Evolutionary conservation across 2,113 vertebrate species (phyloP).

Genomic region (Motacilla tschutschensis): DNA sequence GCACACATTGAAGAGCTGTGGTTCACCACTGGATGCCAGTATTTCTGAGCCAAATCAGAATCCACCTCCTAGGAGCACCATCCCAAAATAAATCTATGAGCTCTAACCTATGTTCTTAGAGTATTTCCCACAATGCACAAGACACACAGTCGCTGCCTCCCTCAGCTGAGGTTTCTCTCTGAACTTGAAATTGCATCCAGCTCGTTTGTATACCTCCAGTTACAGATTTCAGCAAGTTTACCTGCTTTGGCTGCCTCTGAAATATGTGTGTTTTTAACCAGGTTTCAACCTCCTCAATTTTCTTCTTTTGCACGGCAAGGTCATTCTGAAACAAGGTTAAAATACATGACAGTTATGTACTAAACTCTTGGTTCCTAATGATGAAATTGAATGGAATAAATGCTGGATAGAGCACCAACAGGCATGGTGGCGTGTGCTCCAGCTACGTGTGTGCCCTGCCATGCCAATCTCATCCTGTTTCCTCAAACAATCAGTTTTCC

Average conservation of each 20-base stretch:
- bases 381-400: background rate
- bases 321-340: slow-evolving; percentile 70
- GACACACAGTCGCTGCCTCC: too few species aligned
- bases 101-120: background rate
- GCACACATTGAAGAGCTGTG: background rate
- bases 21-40: background rate
- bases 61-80: background rate
- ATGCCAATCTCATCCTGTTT: background rate
- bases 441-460: background rate
- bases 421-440: background rate
- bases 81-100: background rate
- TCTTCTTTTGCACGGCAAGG: slow-evolving; percentile 95
- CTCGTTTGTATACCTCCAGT: accelerated
- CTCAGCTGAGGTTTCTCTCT: background rate
- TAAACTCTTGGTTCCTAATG: background rate
- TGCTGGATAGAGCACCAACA: background rate
- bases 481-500: background rate
- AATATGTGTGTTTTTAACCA: slow-evolving; percentile 82
- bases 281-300: slow-evolving; percentile 90
- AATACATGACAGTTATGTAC: background rate
- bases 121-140: background rate
- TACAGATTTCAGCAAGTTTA: slow-evolving; percentile 40
- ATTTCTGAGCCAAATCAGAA: background rate
- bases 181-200: background rate
- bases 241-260: slow-evolving; percentile 72